Conservation (phyloP, 1,140 invertebrate genomes). For the Daktulosphaira vitifoliae region DNA sequence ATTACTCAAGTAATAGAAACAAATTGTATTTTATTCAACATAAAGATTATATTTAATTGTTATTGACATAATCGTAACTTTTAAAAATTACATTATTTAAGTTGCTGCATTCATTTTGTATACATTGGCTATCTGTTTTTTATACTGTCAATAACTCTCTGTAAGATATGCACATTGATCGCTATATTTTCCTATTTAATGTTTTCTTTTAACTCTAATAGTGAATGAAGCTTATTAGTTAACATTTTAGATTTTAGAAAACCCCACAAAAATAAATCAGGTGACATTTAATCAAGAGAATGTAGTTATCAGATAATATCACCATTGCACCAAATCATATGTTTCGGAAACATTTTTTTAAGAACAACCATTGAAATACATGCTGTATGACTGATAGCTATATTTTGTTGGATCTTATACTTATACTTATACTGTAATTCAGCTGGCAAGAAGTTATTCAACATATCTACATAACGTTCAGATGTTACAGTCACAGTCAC, state of each 20-base stretch:
- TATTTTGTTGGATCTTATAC: slow-evolving; percentile 38
- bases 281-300: slow-evolving; percentile 1
- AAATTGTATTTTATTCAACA: too few species aligned
- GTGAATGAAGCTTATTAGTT: not conserved
- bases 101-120: not conserved
- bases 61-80: not conserved
- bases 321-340: not conserved
- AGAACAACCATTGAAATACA: slow-evolving; percentile 37
- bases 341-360: slow-evolving; percentile 35
- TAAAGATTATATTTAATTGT: too few species aligned
- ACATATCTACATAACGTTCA: slow-evolving; percentile 7
- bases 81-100: not conserved
- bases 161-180: not conserved
- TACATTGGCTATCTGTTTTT: not conserved
- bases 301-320: not conserved
- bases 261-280: not conserved
- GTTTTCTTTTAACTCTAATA: not conserved
- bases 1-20: too few species aligned
- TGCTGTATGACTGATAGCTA: slow-evolving; percentile 39
- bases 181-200: not conserved
- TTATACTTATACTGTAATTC: not conserved
- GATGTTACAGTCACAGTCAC: slow-evolving; percentile 3
- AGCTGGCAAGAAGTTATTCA: slow-evolving; percentile 5
- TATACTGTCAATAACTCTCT: not conserved
- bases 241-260: not conserved